These are phyloP conservation scores for Tetramorium alpestre DNA, from an alignment of 1,140 invertebrate species.

Conservation along the genomic window DNA sequence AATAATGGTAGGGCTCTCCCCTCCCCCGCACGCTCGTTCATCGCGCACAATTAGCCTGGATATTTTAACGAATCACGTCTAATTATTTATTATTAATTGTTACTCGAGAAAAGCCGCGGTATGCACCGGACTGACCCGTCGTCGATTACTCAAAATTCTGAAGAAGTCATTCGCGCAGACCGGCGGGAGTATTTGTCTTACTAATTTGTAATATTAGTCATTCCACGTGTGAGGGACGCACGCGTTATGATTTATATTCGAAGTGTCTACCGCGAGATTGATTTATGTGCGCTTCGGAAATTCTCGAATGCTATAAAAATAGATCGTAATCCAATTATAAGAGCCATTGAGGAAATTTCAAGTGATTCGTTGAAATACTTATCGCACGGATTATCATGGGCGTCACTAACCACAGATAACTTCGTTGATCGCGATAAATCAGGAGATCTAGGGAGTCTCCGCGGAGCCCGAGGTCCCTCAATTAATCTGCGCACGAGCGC, in stretches of 20 bases:
- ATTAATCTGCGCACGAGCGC: constrained; percentile 67
- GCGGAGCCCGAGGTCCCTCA: constrained; percentile 7
- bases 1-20: constrained; percentile 28
- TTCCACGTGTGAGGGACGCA: neutral
- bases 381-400: neutral
- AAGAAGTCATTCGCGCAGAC: constrained; percentile 38
- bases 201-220: constrained; percentile 70
- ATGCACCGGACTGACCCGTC: neutral
- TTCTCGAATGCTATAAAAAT: neutral
- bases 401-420: constrained; percentile 2
- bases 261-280: constrained; percentile 18
- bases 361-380: neutral
- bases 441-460: constrained; percentile 1
- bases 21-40: constrained; percentile 46
- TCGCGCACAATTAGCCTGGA: constrained; percentile 69
- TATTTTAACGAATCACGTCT: constrained; percentile 82
- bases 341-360: neutral
- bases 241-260: constrained; percentile 44
- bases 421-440: constrained; percentile 40
- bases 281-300: constrained; percentile 18
- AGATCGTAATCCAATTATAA: neutral
- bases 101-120: neutral
- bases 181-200: constrained; percentile 40
- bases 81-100: constrained; percentile 84
- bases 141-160: constrained; percentile 59